Evolutionary conservation across 2,888 invertebrate species (phyloP), one percentile per base, ranked within the genome.

Genomic region (Epinotia bilunana): DNA sequence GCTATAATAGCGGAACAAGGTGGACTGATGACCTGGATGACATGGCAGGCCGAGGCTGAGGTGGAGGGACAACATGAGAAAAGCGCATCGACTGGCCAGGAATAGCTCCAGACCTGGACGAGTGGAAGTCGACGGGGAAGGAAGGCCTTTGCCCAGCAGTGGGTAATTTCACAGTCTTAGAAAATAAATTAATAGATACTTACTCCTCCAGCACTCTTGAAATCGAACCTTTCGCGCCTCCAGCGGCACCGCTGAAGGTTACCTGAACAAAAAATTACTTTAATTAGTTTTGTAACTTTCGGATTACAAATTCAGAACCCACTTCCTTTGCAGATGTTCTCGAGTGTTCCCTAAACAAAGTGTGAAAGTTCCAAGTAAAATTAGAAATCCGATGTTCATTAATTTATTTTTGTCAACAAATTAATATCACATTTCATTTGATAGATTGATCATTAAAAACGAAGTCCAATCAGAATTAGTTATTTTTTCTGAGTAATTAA

Each of bases 161-260:
- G 28, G 28, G 28, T 28, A 2, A 28, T 28, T 28, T 28, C 28
- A 28, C 4, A 33, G 33, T 6, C 33, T 28, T 28, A 28, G 28
- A 28, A 3, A 46, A 13, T 49, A 67, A 18, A 55, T 13, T 18
- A 6, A 39, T 39, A 20, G 43, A 18, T 53, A 75, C 75, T 75
- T 20, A 75, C 75, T 75, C 75, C 61, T 75, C 75, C 75, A 75
- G 75, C 62, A 72, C 75, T 75, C 53, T 43, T 61, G 71, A 72
- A 67, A 67, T 33, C 60, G 67, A 33, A 70, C 63, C 72, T 55
- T 61, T n/a, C 60, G 58, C 20, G 28, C 18, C 55, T 60, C 60
- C 72, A 72, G 55, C 46, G 39, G 28, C 6, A 16, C 55, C n/a
- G 58, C 43, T 60, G n/a, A 61, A 61, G n/a, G 3, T n/a, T 43